phyloP scores from a whole-genome alignment of 2,797 vertebrate species.

The Parauchenoglanis ngamensis region DNA sequence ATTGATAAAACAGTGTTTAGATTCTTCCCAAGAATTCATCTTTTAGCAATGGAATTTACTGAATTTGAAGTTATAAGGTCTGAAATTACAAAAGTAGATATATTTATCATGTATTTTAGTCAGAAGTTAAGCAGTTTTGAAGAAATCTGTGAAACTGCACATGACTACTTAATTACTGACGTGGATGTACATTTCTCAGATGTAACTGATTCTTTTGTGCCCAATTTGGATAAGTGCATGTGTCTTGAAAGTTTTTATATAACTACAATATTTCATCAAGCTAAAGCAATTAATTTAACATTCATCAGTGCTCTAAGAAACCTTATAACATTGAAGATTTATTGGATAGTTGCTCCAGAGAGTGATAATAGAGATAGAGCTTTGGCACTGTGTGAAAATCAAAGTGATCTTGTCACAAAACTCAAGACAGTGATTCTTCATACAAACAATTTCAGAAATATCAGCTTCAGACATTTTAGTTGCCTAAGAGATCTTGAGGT shows the following conservation, averaged over 20 bases:
- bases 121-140: neutral
- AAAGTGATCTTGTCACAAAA: neutral
- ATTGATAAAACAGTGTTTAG: slow-evolving; percentile 17
- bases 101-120: fast-evolving
- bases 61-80: neutral
- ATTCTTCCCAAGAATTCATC: neutral
- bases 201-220: no score
- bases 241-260: neutral
- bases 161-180: neutral
- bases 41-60: neutral
- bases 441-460: neutral
- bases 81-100: neutral
- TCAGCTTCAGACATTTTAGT: neutral
- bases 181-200: fast-evolving
- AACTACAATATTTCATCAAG: fast-evolving
- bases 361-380: neutral
- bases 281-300: slow-evolving; percentile 11
- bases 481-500: slow-evolving; percentile 13
- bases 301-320: slow-evolving; percentile 25
- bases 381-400: slow-evolving; percentile 24
- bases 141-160: slow-evolving; percentile 1
- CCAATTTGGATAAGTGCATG: neutral
- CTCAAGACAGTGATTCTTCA: neutral
- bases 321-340: fast-evolving
- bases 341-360: fast-evolving